Conservation (phyloP, 2,888 invertebrate genomes). For the Conus canariensis region DNA sequence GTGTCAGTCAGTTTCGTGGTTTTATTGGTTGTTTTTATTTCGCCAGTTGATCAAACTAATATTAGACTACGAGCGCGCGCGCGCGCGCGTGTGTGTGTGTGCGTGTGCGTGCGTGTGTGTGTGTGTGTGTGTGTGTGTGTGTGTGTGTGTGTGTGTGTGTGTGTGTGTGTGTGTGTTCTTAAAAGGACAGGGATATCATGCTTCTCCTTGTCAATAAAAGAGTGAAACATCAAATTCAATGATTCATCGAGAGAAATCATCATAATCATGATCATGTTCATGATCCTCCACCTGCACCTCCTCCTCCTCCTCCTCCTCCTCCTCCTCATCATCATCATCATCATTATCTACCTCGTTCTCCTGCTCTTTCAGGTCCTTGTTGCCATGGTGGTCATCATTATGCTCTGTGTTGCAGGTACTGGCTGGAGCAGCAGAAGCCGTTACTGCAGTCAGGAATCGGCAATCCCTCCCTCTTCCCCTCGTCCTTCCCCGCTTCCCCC, state of each 20-base stretch:
- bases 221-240: not conserved
- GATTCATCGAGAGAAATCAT: no score
- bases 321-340: no score
- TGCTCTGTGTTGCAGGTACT: slow-evolving; percentile 23
- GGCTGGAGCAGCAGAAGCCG: slow-evolving; percentile 33
- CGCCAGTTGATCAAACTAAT: no score
- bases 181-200: not conserved
- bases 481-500: slow-evolving; percentile 34
- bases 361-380: no score
- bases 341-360: no score
- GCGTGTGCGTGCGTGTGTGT: slow-evolving; percentile 2
- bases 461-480: slow-evolving; percentile 31
- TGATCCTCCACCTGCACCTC: no score
- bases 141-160: not conserved
- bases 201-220: not conserved
- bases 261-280: no score
- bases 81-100: not conserved
- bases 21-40: no score
- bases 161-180: not conserved
- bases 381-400: no score
- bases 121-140: not conserved
- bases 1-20: no score
- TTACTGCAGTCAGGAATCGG: slow-evolving; percentile 1
- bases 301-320: no score
- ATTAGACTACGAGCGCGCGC: not conserved